Evolutionary conservation across 2,113 vertebrate genomes (phyloP), one percentile per base, ranked within the genome.

Genomic region (Camarhynchus parvulus): DNA sequence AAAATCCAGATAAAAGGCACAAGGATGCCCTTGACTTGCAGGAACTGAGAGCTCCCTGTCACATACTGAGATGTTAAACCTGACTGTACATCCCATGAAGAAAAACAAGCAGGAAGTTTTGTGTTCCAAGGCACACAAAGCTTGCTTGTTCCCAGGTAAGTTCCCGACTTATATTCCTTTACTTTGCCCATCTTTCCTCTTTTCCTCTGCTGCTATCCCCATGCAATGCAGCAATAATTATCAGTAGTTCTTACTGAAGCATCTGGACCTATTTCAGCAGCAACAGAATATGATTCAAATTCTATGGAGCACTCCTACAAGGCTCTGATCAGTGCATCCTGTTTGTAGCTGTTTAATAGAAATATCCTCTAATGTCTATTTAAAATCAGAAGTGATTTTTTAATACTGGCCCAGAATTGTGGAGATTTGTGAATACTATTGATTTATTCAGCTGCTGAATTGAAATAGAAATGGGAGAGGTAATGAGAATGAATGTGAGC

Each of bases 401-500:
- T n/a, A 89, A 92, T 85, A 67, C 28, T 76, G 81, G 76, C 4
- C 8, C 7, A 50, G 42, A 89, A 74, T 37, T 50, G 20, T 67
- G 58, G 41, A 47, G 46, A 86, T 74, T 86, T 89, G 42, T 95
- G 62, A 93, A 92, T 68, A 41, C 39, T 56, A 66, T 83, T 17
- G 15, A 76, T 75, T 64, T 72, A 62, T 74, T 87, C 77, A 15
- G 70, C 84, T 93, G 61, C 41, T 93, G 83, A 91, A 58, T 15
- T 76, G 56, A 66, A 63, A 52, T 21, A 41, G 90, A 96, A 96
- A 84, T 47, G 77, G 77, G 77, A 92, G 88, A 90, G 61, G 33
- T 72, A 88, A 92, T 83, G 61, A 94, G 73, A 94, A 91, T 58
- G 81, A 95, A 90, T 68, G 59, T 30, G 28, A 64, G 81, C 75